phyloP scores from a whole-genome alignment of 1,140 invertebrate genomes.

The Microvelia longipes region DNA sequence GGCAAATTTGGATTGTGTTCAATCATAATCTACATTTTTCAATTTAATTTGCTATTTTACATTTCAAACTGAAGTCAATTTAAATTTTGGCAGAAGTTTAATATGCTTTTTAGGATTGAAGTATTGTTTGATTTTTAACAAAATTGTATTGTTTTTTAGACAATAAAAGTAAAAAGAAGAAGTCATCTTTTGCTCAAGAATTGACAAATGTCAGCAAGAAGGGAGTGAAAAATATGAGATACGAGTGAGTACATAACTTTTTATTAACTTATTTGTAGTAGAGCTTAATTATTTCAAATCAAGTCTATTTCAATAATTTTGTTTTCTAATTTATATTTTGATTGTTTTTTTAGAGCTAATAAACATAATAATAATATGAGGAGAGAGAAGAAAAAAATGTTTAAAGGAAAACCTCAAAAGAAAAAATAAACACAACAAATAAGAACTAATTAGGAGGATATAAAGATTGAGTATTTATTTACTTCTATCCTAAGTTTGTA shows the following conservation, averaged over 20 bases:
- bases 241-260: constrained; percentile 36
- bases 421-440: too few species aligned
- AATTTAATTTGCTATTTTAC: too few species aligned
- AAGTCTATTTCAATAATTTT: background rate
- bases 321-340: too few species aligned
- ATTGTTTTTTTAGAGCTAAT: constrained; percentile 1
- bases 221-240: constrained; percentile 49
- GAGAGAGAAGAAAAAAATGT: background rate
- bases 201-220: constrained; percentile 53
- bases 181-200: constrained; percentile 47
- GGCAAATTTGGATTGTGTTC: too few species aligned
- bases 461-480: too few species aligned
- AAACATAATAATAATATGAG: background rate
- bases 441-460: too few species aligned
- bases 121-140: too few species aligned
- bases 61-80: too few species aligned
- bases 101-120: too few species aligned
- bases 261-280: constrained; percentile 4
- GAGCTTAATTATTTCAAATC: background rate
- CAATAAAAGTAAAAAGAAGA: constrained; percentile 28
- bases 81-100: too few species aligned
- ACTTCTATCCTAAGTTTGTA: too few species aligned
- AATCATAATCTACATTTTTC: too few species aligned
- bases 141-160: constrained; percentile 14
- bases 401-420: background rate